These are phyloP conservation scores for Drosophila nigritarsus DNA, from an alignment of 2,888 invertebrate species.

Conservation along the genomic window DNA sequence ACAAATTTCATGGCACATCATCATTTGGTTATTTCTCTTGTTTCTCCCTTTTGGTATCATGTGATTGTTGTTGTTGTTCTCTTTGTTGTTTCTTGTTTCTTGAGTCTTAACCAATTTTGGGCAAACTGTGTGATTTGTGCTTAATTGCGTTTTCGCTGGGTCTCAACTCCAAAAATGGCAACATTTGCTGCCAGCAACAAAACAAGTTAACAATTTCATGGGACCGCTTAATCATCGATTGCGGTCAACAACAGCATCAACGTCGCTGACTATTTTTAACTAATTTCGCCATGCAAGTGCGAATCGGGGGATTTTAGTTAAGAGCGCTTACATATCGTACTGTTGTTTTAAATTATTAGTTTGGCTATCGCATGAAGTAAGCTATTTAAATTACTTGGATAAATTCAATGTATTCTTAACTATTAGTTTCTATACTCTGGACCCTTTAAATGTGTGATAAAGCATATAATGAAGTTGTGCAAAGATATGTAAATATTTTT, in stretches of 20 bases:
- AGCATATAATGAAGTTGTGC: background rate
- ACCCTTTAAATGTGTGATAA: background rate
- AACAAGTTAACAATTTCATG: conserved; percentile 77
- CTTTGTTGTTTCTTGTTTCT: conserved; percentile 41
- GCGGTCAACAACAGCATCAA: conserved; percentile 37
- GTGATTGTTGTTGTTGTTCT: conserved; percentile 40
- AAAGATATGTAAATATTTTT: background rate
- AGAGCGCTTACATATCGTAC: background rate
- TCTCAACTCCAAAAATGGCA: conserved; percentile 64
- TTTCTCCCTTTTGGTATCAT: conserved; percentile 40
- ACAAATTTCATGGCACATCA: conserved; percentile 71
- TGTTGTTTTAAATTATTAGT: background rate
- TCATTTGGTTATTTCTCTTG: conserved; percentile 34
- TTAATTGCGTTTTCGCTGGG: conserved; percentile 68
- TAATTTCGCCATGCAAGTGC: conserved; percentile 46
- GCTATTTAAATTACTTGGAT: background rate
- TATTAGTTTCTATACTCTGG: background rate
- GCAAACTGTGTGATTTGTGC: conserved; percentile 63
- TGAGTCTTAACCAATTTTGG: conserved; percentile 57
- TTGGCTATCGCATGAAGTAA: background rate
- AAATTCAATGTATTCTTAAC: background rate
- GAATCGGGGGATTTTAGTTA: conserved; percentile 5
- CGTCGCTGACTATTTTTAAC: conserved; percentile 59
- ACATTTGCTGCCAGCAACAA: conserved; percentile 58
- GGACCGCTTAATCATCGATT: conserved; percentile 70